Evolutionary conservation across 2,888 invertebrate genomes (phyloP).

Genomic region (Hoplodrina ambigua): DNA sequence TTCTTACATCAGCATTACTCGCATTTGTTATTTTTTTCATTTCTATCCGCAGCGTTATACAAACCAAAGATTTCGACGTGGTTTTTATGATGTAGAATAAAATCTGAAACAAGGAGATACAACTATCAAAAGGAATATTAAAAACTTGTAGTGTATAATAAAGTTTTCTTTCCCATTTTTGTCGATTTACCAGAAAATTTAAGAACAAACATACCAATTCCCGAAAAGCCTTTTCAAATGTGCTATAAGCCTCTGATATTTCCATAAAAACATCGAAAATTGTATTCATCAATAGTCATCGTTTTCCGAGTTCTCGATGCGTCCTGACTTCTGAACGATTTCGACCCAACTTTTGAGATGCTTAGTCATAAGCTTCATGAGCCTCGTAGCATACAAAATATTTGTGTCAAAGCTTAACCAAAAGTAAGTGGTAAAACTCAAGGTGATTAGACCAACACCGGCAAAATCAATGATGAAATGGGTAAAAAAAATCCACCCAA

Average conservation of each 20-base stretch:
- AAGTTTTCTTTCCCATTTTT: too few relatives aligned
- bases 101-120: conserved; percentile 12
- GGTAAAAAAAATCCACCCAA: conserved; percentile 4
- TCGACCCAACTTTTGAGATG: conserved; percentile 11
- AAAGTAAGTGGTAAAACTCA: background rate
- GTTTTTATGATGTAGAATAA: conserved; percentile 26
- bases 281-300: conserved; percentile 5
- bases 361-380: conserved; percentile 16
- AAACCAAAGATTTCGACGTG: conserved; percentile 10
- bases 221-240: conserved; percentile 4
- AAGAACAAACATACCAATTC: background rate
- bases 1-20: conserved; percentile 18
- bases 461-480: conserved; percentile 3
- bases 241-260: conserved; percentile 14
- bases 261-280: conserved; percentile 10
- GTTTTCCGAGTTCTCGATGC: background rate
- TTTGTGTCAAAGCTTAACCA: conserved; percentile 2
- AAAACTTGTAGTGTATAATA: too few relatives aligned
- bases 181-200: too few relatives aligned
- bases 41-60: conserved; percentile 21
- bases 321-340: background rate
- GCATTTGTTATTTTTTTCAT: conserved; percentile 22
- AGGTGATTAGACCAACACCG: conserved; percentile 7
- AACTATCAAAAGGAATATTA: too few relatives aligned
- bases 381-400: conserved; percentile 9